Evolutionary conservation across 2,113 vertebrate genomes (phyloP).

Genomic region (Ancistrus triradiatus): DNA sequence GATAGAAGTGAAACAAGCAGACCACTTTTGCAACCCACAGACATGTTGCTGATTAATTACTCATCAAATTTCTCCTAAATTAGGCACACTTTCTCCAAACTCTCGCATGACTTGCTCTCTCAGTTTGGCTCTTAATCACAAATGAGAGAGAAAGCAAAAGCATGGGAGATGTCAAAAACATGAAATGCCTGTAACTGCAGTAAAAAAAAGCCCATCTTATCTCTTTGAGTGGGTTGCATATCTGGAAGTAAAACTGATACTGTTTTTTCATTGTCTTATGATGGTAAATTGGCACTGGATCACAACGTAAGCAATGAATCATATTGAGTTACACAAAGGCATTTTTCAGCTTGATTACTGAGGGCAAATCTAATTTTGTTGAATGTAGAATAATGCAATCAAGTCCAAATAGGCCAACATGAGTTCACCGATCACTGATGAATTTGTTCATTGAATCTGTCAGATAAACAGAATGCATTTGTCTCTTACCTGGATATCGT

Average conservation of each 20-base stretch:
- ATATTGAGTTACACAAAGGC: no score
- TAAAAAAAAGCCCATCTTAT: not conserved
- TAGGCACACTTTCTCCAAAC: slow-evolving; percentile 23
- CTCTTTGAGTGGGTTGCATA: not conserved
- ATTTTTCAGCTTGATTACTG: no score
- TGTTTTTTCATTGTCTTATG: not conserved
- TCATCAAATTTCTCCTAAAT: slow-evolving; percentile 60
- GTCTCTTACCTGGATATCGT: slow-evolving; percentile 33
- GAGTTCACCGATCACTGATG: no score
- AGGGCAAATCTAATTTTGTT: no score
- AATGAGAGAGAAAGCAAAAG: slow-evolving; percentile 11
- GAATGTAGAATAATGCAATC: no score
- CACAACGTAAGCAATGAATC: no score
- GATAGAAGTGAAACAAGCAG: not conserved
- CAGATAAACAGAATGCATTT: not conserved
- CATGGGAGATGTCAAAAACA: not conserved
- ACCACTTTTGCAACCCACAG: slow-evolving; percentile 11
- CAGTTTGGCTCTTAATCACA: slow-evolving; percentile 52
- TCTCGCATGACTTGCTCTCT: slow-evolving; percentile 41
- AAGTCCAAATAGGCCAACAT: no score
- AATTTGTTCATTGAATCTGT: no score
- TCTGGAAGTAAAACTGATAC: not conserved
- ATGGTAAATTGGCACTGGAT: not conserved
- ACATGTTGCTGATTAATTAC: slow-evolving; percentile 49
- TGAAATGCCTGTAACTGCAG: not conserved